A percentile compares a stretch with the other conserved stretches of the same genome.
phyloP scores from a whole-genome alignment of 2,888 invertebrate genomes.

The Drosophila vallismaia region DNA sequence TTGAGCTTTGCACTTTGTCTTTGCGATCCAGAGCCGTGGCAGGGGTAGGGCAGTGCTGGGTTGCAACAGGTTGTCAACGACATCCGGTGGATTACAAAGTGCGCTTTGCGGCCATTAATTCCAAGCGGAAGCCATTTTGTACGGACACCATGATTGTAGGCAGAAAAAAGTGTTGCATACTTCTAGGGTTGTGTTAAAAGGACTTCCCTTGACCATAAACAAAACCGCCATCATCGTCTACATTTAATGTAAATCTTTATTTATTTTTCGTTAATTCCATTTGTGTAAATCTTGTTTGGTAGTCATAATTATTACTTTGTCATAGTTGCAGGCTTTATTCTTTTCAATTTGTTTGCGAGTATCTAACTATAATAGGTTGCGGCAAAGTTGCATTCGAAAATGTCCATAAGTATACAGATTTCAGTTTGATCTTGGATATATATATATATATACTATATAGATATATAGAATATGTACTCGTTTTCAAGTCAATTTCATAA shows the following conservation, averaged over 20 bases:
- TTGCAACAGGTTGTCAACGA: constrained; percentile 43
- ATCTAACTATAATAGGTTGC: constrained; percentile 58
- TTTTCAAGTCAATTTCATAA: constrained; percentile 67
- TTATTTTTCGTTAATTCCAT: constrained; percentile 51
- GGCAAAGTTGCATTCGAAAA: constrained; percentile 26
- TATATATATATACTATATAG: constrained; percentile 13
- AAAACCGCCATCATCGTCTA: constrained; percentile 35
- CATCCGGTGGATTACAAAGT: constrained; percentile 15
- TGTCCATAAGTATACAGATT: constrained; percentile 21
- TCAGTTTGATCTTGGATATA: constrained; percentile 15
- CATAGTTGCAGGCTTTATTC: constrained; percentile 49
- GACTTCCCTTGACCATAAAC: neutral
- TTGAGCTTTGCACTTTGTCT: constrained; percentile 43
- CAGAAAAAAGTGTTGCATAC: constrained; percentile 28
- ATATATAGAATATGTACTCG: constrained; percentile 42
- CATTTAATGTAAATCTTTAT: constrained; percentile 75
- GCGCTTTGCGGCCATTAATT: constrained; percentile 16
- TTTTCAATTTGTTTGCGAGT: constrained; percentile 63
- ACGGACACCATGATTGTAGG: constrained; percentile 13
- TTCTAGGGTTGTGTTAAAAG: constrained; percentile 6
- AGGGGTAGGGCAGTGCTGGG: neutral
- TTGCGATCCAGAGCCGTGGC: neutral
- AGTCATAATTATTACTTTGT: constrained; percentile 26
- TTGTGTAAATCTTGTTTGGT: constrained; percentile 71
- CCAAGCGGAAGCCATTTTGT: constrained; percentile 27